phyloP scores from a whole-genome alignment of 2,113 vertebrate species.

The Australoheros scitulus region DNA sequence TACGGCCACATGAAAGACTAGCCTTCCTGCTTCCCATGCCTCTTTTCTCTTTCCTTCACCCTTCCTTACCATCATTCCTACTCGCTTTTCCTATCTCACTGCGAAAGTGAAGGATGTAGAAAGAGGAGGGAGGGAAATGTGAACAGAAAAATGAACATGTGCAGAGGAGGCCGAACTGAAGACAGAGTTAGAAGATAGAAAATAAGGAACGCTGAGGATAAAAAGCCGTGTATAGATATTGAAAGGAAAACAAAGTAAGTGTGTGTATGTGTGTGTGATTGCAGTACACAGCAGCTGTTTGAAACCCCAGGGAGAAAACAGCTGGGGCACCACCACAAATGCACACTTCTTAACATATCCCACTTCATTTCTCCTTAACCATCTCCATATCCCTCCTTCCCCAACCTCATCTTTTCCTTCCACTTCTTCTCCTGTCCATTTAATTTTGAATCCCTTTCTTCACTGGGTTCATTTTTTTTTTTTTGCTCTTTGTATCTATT shows the following conservation, averaged over 20 bases:
- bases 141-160: conserved; percentile 23
- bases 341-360: conserved; percentile 52
- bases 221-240: conserved; percentile 36
- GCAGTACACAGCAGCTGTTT: conserved; percentile 86
- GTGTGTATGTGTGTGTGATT: conserved; percentile 77
- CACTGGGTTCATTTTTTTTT: not conserved
- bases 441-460: conserved; percentile 29
- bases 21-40: conserved; percentile 50
- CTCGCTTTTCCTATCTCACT: conserved; percentile 34
- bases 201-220: not conserved
- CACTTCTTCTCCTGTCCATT: conserved; percentile 39
- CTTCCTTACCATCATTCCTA: conserved; percentile 55
- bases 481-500: not conserved
- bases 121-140: conserved; percentile 62
- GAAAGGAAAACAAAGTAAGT: conserved; percentile 63
- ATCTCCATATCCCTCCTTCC: conserved; percentile 64
- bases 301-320: conserved; percentile 87
- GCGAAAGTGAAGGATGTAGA: conserved; percentile 57
- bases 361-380: conserved; percentile 62
- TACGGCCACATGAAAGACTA: conserved; percentile 67
- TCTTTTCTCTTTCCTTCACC: conserved; percentile 69
- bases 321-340: conserved; percentile 80
- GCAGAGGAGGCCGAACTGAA: conserved; percentile 54
- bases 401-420: conserved; percentile 56
- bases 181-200: conserved; percentile 15